A percentile compares a stretch with the other conserved stretches of the same genome.
Conservation (phyloP, 2,113 vertebrate genomes). For the Takifugu bimaculatus region DNA sequence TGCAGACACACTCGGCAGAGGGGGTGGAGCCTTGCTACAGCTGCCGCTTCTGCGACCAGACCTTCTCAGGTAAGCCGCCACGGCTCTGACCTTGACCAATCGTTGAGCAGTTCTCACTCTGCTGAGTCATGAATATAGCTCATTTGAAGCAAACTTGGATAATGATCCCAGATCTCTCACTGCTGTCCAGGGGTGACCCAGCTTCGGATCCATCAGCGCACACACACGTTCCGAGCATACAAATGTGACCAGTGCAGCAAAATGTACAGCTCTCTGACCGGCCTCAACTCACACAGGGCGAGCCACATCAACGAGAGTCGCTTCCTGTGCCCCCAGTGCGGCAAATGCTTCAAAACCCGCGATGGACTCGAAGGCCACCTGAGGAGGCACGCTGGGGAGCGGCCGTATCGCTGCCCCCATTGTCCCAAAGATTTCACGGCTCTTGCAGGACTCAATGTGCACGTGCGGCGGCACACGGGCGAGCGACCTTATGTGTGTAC, state of each 20-base stretch:
- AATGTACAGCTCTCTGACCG: conserved; percentile 53
- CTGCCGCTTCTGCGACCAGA: conserved; percentile 68
- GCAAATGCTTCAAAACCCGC: conserved; percentile 69
- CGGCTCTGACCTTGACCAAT: not conserved
- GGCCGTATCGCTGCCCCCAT: conserved; percentile 66
- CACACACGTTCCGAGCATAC: conserved; percentile 55
- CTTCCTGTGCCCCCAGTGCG: conserved; percentile 70
- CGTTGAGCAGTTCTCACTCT: too few relatives aligned
- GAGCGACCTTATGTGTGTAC: conserved; percentile 72
- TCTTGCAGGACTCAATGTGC: conserved; percentile 70
- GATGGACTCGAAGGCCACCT: conserved; percentile 68
- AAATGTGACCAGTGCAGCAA: conserved; percentile 68
- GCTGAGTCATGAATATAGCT: too few relatives aligned
- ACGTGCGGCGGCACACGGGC: conserved; percentile 70
- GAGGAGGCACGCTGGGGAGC: conserved; percentile 65
- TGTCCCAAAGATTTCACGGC: conserved; percentile 70
- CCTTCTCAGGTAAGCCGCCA: conserved; percentile 46
- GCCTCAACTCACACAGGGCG: conserved; percentile 55
- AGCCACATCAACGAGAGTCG: conserved; percentile 60
- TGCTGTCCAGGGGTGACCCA: conserved; percentile 53
- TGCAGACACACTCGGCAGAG: conserved; percentile 54
- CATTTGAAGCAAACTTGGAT: too few relatives aligned
- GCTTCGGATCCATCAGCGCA: conserved; percentile 71
- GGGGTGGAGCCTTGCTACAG: conserved; percentile 37
- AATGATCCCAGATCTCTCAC: not conserved